These are phyloP conservation scores for Pseudoips prasinana DNA, from an alignment of 2,888 invertebrate species.

Conservation along the genomic window DNA sequence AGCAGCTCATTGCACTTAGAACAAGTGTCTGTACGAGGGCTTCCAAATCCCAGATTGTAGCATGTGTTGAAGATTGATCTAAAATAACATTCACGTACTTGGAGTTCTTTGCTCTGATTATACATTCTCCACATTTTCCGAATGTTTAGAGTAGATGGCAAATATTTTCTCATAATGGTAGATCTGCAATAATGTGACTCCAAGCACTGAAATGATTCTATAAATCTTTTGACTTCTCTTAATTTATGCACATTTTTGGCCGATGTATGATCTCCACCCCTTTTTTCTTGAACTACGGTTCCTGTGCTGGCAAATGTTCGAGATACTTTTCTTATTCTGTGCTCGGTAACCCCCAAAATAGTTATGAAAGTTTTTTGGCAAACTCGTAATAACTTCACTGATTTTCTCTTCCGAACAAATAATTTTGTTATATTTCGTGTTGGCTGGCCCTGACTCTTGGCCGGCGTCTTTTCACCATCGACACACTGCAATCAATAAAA, in stretches of 20 bases:
- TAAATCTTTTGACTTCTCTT: slow-evolving; percentile 11
- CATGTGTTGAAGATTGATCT: too few relatives aligned
- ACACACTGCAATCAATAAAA: slow-evolving; percentile 14
- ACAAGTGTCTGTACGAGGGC: too few relatives aligned
- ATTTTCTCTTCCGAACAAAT: slow-evolving; percentile 11
- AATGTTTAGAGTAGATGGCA: slow-evolving; percentile 20
- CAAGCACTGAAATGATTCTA: slow-evolving; percentile 18
- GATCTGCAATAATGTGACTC: slow-evolving; percentile 26
- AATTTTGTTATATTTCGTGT: slow-evolving; percentile 16
- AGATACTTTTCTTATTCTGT: slow-evolving; percentile 17
- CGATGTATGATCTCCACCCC: slow-evolving; percentile 24
- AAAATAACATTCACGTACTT: too few relatives aligned
- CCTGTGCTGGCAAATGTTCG: too few relatives aligned
- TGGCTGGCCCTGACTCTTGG: slow-evolving; percentile 14
- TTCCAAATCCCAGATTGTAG: too few relatives aligned
- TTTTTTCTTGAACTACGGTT: too few relatives aligned
- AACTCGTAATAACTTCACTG: slow-evolving; percentile 14
- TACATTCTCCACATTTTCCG: too few relatives aligned
- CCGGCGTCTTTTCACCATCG: slow-evolving; percentile 11
- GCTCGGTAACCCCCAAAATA: slow-evolving; percentile 17
- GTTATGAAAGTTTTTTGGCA: slow-evolving; percentile 15
- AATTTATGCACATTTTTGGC: slow-evolving; percentile 17
- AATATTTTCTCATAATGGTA: slow-evolving; percentile 11
- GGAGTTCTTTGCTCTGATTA: too few relatives aligned
- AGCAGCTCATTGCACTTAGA: too few relatives aligned